Base-by-base conservation (phyloP, 2,797 vertebrate species). In the Sebastes baramenuke region DNA sequence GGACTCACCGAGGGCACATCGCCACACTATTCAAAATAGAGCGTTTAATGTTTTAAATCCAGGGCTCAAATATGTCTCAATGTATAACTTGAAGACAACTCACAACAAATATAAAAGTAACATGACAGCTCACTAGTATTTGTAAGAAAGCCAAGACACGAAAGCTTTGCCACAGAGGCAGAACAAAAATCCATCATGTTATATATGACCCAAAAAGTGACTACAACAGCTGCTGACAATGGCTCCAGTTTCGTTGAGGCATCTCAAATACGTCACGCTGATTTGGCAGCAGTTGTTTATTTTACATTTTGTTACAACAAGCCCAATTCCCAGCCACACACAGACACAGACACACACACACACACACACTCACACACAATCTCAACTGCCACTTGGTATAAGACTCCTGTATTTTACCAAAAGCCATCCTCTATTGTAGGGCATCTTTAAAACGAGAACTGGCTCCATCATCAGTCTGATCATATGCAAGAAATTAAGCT, bases 151-250 rank as follows among this genome's bases (percentile, higher is more conserved):
- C 62, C 29, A 56, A 77, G 73, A 79, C 46, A 69, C 2, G 11
- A 72, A 78, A 82, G 75, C 79, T 62, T 77, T 73, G 12, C 64
- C 34, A 72, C 73, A 61, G 85, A 89, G 66, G 79, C 72, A 75
- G 84, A 87, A 73, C 54, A 75, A 77, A 84, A 61, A 84, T 79
- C 59, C 74, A 75, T 83, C 75, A 70, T 75, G 77, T 42, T 76
- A 88, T 80, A 70, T 49, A 67, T 46, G 83, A 88, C 77, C 75
- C 36, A 75, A 79, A 89, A 88, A 58, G 66, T 75, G 75, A 89
- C 69, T 58, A 65, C 72, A 78, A 74, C 82, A 85, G 86, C 87
- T 90, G 80, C 87, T 34, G 77, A 88, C 78, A 80, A 75, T 69
- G 61, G 81, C 84, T 82, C 70, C 71, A 36, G 8, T 86, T 92